These are phyloP conservation scores for Patella ulyssiponensis DNA, from an alignment of 2,888 invertebrate genomes.

Conservation along the genomic window DNA sequence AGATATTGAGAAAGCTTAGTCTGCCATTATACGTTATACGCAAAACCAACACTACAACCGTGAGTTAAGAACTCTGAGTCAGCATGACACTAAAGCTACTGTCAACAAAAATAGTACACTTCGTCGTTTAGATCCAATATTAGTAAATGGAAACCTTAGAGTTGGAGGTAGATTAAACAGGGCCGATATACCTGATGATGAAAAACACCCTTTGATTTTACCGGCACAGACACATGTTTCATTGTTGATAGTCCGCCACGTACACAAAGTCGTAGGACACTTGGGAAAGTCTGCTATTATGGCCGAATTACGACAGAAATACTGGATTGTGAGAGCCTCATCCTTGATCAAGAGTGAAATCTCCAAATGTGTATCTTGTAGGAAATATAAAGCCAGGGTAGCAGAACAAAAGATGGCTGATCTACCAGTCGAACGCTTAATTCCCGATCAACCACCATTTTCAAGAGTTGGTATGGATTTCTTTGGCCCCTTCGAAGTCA, in stretches of 20 bases:
- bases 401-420: constrained; percentile 31
- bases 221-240: no score
- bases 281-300: constrained; percentile 6
- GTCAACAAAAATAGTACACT: background rate
- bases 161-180: background rate
- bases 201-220: no score
- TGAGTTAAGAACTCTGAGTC: background rate
- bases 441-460: constrained; percentile 21
- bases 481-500: constrained; percentile 3
- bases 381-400: constrained; percentile 16
- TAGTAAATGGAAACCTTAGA: background rate
- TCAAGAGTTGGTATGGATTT: constrained; percentile 10
- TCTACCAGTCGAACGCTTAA: constrained; percentile 27
- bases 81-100: background rate
- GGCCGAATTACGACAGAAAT: constrained; percentile 13
- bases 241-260: background rate
- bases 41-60: background rate
- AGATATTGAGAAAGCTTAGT: background rate
- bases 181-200: no score
- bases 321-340: constrained; percentile 13
- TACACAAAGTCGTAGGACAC: background rate
- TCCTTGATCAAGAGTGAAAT: constrained; percentile 1
- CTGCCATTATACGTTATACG: constrained; percentile 9
- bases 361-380: constrained; percentile 22
- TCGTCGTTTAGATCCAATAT: background rate